Evolutionary conservation across 2,113 vertebrate genomes (phyloP).

Genomic region (Antennarius striatus): DNA sequence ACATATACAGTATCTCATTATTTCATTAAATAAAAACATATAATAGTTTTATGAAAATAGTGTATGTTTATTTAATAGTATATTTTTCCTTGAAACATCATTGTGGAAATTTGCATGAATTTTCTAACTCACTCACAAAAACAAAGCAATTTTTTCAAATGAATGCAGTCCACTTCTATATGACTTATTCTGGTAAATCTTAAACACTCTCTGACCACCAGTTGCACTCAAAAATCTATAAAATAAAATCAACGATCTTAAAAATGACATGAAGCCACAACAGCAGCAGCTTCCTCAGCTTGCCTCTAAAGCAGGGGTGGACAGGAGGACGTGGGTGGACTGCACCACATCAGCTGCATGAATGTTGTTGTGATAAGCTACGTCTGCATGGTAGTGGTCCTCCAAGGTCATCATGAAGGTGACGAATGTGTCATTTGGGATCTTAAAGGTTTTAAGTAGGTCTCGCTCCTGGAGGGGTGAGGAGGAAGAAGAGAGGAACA

Average conservation of each 20-base stretch:
- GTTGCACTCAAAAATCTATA: neutral
- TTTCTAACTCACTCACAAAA: too few species aligned
- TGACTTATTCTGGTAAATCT: neutral
- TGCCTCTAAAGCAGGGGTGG: conserved; percentile 89
- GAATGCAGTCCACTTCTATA: too few species aligned
- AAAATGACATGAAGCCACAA: neutral
- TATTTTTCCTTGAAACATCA: too few species aligned
- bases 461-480: conserved; percentile 84
- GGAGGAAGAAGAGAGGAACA: neutral
- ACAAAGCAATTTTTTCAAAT: too few species aligned
- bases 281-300: conserved; percentile 3
- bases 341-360: conserved; percentile 93
- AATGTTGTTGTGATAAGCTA: conserved; percentile 93
- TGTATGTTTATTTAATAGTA: too few species aligned
- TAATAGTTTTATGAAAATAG: too few species aligned
- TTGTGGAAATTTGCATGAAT: too few species aligned
- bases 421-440: conserved; percentile 86
- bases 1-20: too few species aligned
- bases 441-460: conserved; percentile 90
- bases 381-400: conserved; percentile 88
- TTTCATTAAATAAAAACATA: too few species aligned
- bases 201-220: neutral
- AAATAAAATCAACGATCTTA: neutral
- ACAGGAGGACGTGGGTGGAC: conserved; percentile 91
- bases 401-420: conserved; percentile 93